Conservation (phyloP, 2,888 invertebrate genomes). For the Ophion ellenae region DNA sequence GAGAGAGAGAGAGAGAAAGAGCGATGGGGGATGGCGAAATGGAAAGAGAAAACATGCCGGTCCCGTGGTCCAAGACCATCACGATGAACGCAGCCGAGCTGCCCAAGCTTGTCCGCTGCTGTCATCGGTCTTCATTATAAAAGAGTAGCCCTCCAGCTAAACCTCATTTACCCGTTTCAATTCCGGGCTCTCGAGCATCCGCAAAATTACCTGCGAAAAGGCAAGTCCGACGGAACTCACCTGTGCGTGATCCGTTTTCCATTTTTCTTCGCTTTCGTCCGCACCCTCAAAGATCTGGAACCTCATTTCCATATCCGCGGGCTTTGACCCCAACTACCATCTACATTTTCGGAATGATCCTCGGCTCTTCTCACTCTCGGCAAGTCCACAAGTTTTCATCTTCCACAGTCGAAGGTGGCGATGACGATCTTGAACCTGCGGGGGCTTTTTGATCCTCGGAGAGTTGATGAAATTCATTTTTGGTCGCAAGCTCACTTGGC, state of each 20-base stretch:
- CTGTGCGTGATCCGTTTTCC: constrained; percentile 47
- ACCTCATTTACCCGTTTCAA: constrained; percentile 76
- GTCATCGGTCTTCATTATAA: constrained; percentile 82
- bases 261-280: constrained; percentile 5
- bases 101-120: constrained; percentile 70
- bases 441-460: not conserved
- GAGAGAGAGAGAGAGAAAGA: constrained; percentile 15
- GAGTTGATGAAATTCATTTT: not conserved
- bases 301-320: not conserved
- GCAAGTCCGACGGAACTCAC: constrained; percentile 20
- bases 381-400: not conserved
- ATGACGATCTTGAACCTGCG: not conserved
- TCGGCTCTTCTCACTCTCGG: not conserved
- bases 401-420: not conserved
- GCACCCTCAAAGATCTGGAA: constrained; percentile 7
- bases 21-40: not conserved
- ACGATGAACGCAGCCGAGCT: constrained; percentile 50
- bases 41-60: constrained; percentile 11
- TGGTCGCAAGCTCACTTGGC: not conserved
- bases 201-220: constrained; percentile 65
- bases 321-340: not conserved
- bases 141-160: constrained; percentile 75
- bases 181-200: constrained; percentile 60
- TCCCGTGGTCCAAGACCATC: constrained; percentile 32
- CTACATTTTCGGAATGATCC: not conserved